Conservation (phyloP, 37 sponge, comb jelly and placozoan genomes). For the Chondrilla cf. caribensis region DNA sequence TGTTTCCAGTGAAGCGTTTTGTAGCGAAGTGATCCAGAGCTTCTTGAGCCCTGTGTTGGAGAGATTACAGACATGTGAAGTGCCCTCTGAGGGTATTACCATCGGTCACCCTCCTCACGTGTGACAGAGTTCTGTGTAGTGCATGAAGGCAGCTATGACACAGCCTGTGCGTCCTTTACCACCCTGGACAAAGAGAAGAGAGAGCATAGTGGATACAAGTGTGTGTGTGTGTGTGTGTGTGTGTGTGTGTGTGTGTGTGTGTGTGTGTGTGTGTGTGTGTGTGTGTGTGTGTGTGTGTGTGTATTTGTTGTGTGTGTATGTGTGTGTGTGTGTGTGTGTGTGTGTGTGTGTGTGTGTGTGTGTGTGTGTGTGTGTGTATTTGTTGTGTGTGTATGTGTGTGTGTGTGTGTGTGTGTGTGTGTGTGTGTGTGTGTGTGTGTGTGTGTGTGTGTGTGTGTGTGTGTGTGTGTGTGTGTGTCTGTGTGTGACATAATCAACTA, state of each 20-base stretch:
- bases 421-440: too few relatives aligned
- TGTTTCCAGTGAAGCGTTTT: conserved; percentile 91
- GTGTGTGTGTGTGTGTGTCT: neutral
- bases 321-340: neutral
- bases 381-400: too few relatives aligned
- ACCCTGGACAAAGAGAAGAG: conserved; percentile 42
- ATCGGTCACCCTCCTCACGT: conserved; percentile 47
- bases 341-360: neutral
- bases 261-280: neutral
- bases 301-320: neutral
- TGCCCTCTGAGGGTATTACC: too few relatives aligned
- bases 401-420: neutral
- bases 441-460: neutral
- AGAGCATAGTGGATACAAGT: neutral
- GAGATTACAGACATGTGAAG: too few relatives aligned
- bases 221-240: neutral
- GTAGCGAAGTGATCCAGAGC: conserved; percentile 94
- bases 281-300: neutral
- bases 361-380: neutral
- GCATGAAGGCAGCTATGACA: conserved; percentile 95
- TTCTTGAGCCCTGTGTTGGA: conserved; percentile 83
- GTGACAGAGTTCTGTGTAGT: conserved; percentile 91
- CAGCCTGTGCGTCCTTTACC: conserved; percentile 98
- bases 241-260: neutral
- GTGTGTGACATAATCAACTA: too few relatives aligned